A percentile compares a stretch with the other conserved stretches of the same genome.
Conservation (phyloP, 2,888 invertebrate species). For the Tetrapedia diversipes region DNA sequence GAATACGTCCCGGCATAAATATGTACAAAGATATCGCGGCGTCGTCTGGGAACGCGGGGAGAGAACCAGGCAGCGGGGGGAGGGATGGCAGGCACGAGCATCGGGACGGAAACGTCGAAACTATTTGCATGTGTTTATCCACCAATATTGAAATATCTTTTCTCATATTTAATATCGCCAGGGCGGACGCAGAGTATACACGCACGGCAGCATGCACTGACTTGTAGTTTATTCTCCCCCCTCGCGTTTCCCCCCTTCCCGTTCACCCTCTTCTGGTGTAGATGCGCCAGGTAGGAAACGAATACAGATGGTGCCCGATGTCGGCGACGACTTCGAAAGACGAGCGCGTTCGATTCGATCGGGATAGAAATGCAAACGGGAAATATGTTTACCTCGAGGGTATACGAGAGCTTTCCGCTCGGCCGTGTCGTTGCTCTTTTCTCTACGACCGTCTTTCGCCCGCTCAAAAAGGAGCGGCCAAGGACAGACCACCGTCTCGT, state of each 20-base stretch:
- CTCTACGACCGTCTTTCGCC: too few relatives aligned
- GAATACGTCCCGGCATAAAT: slow-evolving; percentile 30
- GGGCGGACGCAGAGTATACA: slow-evolving; percentile 63
- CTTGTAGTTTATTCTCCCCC: slow-evolving; percentile 26
- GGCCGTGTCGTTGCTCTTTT: too few relatives aligned
- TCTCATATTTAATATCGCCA: slow-evolving; percentile 75
- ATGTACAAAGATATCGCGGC: slow-evolving; percentile 27
- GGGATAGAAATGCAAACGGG: slow-evolving; percentile 46
- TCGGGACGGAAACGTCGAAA: slow-evolving; percentile 35
- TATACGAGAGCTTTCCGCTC: background rate
- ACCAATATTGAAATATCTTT: slow-evolving; percentile 77
- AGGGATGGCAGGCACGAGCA: too few relatives aligned
- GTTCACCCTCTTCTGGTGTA: background rate
- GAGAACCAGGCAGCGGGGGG: too few relatives aligned
- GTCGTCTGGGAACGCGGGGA: background rate
- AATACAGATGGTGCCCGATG: slow-evolving; percentile 36
- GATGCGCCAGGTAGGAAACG: slow-evolving; percentile 22
- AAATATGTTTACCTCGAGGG: slow-evolving; percentile 59
- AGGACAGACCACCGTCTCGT: background rate
- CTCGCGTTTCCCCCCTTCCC: background rate
- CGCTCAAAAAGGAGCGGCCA: too few relatives aligned
- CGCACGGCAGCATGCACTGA: slow-evolving; percentile 19
- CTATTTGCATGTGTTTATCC: slow-evolving; percentile 65
- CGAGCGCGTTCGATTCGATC: slow-evolving; percentile 48
- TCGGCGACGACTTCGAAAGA: slow-evolving; percentile 33